Evolutionary conservation across 2,113 vertebrate species (phyloP).

Genomic region (Coptodon rendalli): DNA sequence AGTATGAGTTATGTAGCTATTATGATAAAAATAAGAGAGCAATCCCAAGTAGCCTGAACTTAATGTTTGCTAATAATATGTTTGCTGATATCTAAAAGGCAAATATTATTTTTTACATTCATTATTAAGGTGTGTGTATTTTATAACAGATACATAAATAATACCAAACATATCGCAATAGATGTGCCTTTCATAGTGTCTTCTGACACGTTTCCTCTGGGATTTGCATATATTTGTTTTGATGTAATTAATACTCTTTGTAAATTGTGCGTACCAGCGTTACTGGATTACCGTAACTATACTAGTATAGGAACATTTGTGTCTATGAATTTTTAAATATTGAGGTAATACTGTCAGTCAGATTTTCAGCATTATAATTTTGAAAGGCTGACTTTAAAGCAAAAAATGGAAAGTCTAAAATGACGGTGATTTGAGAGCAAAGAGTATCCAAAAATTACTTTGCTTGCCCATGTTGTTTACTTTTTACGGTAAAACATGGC

Average conservation of each 20-base stretch:
- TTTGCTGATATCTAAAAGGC: background rate
- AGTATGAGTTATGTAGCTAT: background rate
- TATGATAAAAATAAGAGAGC: background rate
- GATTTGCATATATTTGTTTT: background rate
- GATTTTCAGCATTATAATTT: background rate
- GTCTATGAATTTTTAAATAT: background rate
- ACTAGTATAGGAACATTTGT: fast-evolving
- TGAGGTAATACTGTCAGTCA: fast-evolving
- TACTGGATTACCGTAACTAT: slow-evolving; percentile 20
- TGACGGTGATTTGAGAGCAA: fast-evolving
- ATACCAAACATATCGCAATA: background rate
- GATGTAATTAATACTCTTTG: slow-evolving; percentile 28
- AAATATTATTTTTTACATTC: background rate
- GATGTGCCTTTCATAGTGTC: background rate
- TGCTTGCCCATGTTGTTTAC: background rate
- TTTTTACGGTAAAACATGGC: slow-evolving; percentile 57
- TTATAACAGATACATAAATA: background rate
- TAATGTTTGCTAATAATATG: background rate
- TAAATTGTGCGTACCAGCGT: background rate
- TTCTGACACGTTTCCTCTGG: background rate
- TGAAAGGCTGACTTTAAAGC: fast-evolving
- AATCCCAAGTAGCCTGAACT: background rate
- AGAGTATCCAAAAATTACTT: fast-evolving
- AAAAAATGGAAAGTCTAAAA: background rate
- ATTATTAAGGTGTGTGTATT: background rate